phyloP scores from a whole-genome alignment of 1,140 invertebrate species.

The Gerris buenoi region DNA sequence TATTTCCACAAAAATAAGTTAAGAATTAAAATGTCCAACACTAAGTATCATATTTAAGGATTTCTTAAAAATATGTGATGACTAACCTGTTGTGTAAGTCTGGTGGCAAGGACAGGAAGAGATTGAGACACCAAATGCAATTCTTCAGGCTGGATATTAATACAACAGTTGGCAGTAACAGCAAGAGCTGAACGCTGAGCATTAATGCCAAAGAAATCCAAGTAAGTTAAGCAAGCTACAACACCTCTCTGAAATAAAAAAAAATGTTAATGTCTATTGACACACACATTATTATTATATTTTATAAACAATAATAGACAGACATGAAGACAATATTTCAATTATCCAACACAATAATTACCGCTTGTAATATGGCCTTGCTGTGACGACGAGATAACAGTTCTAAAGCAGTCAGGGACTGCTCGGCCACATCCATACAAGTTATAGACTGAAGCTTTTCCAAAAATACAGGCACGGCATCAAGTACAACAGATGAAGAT shows the following conservation, averaged over 20 bases:
- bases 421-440: conserved; percentile 98
- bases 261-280: too few relatives aligned
- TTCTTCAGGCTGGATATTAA: conserved; percentile 83
- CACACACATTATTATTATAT: too few relatives aligned
- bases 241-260: conserved; percentile 64
- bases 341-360: too few relatives aligned
- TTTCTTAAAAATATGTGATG: too few relatives aligned
- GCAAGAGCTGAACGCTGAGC: conserved; percentile 87
- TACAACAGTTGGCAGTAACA: conserved; percentile 92
- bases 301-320: too few relatives aligned
- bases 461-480: conserved; percentile 89
- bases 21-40: too few relatives aligned
- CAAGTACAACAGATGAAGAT: conserved; percentile 87
- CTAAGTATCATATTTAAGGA: too few relatives aligned
- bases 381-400: conserved; percentile 92
- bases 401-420: conserved; percentile 87
- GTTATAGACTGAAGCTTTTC: conserved; percentile 94
- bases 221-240: conserved; percentile 82
- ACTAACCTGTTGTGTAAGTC: conserved; percentile 68
- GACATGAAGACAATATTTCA: too few relatives aligned
- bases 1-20: too few relatives aligned
- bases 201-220: conserved; percentile 95
- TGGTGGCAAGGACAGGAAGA: conserved; percentile 65
- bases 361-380: conserved; percentile 88
- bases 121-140: conserved; percentile 84